Base-by-base conservation (phyloP, 1,140 invertebrate species). In the Hycleus phaleratus region DNA sequence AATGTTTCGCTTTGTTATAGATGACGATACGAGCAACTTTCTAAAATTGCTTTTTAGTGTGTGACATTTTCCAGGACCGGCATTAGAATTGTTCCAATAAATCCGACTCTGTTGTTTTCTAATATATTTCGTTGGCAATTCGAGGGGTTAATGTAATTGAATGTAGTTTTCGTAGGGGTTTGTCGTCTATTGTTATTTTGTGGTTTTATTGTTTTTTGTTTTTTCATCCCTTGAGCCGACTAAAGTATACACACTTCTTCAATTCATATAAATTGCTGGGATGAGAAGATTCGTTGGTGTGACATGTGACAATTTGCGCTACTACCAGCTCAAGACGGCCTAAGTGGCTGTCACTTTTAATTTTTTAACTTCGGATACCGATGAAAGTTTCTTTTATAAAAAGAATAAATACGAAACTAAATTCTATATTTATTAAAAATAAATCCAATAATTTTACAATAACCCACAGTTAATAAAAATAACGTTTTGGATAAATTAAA, bases 331-430 rank as follows among this genome's bases (percentile, higher is more conserved):
- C 48, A 56, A 39, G 44, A 26, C 52, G 49, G 46, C 58, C 58
- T 61, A 60, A 67, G 61, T 60, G 60, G 62, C 61, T 63, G 65
- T 63, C 65, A 67, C 63, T 65, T 67, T 59, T 67, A 65, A 67
- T 67, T 65, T 60, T 32, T 32, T 32, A 5, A 26, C 26, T 44
- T 53, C 45, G 32, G 50, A 44, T 53, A 42, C 50, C 47, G 39
- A 57, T 49, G 39, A 32, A 49, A 44, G 43, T 44, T 10, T 50
- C 49, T 50, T 32, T 32, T 32, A 32, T 32, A 2, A 32, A 32
- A 7, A 32, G 32, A 46, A 49, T 46, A 57, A 49, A 43, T 42
- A 32, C 7, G 7, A 32, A 32, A 32, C 7, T 5, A 32, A 32
- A 32, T 32, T 32, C 32, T 32, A 18, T 32, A 32, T 32, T 32